A percentile compares a stretch with the other conserved stretches of the same genome.
phyloP scores from a whole-genome alignment of 2,113 vertebrate species.

The Pseudorasbora parva region DNA sequence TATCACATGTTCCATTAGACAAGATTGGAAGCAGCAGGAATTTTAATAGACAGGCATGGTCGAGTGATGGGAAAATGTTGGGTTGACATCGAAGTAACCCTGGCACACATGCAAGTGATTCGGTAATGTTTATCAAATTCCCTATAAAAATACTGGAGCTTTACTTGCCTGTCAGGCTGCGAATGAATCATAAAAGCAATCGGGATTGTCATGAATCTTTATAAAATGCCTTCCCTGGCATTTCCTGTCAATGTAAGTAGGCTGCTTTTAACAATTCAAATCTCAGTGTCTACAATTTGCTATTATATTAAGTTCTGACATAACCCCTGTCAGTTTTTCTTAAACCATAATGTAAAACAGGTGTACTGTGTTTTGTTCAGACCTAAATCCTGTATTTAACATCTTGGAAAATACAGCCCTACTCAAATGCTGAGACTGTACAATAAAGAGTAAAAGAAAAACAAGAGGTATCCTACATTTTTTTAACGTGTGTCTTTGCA shows the following conservation, averaged over 20 bases:
- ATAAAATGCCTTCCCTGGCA: background rate
- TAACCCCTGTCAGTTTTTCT: conserved; percentile 8
- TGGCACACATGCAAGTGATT: background rate
- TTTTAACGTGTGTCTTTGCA: background rate
- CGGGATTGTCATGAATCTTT: conserved; percentile 11
- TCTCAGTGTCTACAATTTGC: background rate
- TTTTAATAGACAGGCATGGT: background rate
- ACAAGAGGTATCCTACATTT: background rate
- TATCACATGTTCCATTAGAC: conserved; percentile 14
- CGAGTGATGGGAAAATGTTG: background rate
- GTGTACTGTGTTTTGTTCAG: background rate
- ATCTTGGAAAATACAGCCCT: background rate
- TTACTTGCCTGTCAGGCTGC: background rate
- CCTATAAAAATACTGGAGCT: background rate
- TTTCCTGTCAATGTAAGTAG: conserved; percentile 1
- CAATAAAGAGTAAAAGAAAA: background rate
- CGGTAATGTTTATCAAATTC: background rate
- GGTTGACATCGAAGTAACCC: conserved; percentile 2
- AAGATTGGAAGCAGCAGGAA: conserved; percentile 21
- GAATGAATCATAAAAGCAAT: background rate
- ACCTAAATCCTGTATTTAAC: background rate
- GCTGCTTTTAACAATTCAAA: background rate
- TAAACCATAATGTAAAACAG: conserved; percentile 15
- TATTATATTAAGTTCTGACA: background rate
- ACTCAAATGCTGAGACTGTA: background rate